Evolutionary conservation across 2,888 invertebrate species (phyloP), one percentile per base, ranked within the genome.

Genomic region (Drosophila borealis): DNA sequence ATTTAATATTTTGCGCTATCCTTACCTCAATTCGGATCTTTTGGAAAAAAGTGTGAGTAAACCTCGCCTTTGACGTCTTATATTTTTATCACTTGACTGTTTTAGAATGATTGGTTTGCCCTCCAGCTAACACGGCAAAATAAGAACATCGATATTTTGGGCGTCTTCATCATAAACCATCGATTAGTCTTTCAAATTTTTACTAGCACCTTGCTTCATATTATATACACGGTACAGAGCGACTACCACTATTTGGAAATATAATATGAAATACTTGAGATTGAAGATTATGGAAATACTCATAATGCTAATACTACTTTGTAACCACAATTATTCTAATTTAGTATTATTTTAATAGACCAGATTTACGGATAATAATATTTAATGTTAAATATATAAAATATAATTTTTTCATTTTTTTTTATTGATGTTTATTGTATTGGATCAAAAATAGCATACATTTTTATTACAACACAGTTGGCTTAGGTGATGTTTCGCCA

Each of bases 21-120:
- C 56, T 1, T 11, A 13, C 2, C 14, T 11, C 3, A 48, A 51
- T 10, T 4, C 8, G 0, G 10, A 19, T 19, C 8, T 11, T 6
- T 13, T 60, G 5, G 46, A 57, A 0, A 37, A 63, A n/a, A 55
- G 19, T 4, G 76, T 72, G 8, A 61, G 49, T 49, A 1, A 19
- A 21, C 1, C 3, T 14, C 2, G 0, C 4, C 17, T 21, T 9
- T 5, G 11, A 8, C 8, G 8, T 29, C 2, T 19, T 19, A 4
- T 29, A 17, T 13, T 17, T 34, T 8, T 1, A n/a, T 19, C 10
- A 13, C 1, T 11, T 13, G 11, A 0, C 37, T 13, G 4, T 65
- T 51, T 10, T 41, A 78, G 77, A 45, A 41, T 14, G 71, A 78
- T 3, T 68, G 64, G 67, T 33, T 78, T 4, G 50, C 50, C 3